phyloP scores from a whole-genome alignment of 2,113 vertebrate genomes.

The Sinocyclocheilus maitianheensis region DNA sequence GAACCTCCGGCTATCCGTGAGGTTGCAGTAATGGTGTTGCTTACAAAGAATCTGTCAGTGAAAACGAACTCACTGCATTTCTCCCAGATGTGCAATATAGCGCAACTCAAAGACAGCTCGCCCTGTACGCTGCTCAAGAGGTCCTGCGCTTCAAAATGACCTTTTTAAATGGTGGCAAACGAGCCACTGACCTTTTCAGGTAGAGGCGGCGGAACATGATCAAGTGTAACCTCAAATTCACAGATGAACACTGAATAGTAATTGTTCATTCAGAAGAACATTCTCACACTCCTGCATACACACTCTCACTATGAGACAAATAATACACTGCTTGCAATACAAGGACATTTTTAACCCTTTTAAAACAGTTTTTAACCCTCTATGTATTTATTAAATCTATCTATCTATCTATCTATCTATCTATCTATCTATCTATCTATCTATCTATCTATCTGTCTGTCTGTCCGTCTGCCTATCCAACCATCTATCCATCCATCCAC shows the following conservation, averaged over 20 bases:
- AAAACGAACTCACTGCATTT: conserved; percentile 40
- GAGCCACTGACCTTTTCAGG: conserved; percentile 33
- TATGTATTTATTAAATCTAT: neutral
- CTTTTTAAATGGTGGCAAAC: conserved; percentile 39
- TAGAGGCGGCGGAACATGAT: neutral
- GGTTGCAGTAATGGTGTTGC: conserved; percentile 49
- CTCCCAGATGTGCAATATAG: conserved; percentile 35
- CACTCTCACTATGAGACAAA: neutral
- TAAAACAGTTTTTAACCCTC: no score
- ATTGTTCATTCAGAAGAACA: neutral
- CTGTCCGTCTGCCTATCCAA: neutral
- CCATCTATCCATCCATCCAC: neutral
- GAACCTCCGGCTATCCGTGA: conserved; percentile 33
- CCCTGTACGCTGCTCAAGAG: neutral
- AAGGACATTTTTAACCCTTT: no score
- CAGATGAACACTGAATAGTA: conserved; percentile 17
- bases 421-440: neutral
- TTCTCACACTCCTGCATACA: neutral
- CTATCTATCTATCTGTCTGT: neutral
- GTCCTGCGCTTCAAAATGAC: conserved; percentile 4
- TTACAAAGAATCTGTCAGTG: conserved; percentile 48
- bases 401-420: accelerated
- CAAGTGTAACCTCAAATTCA: conserved; percentile 24
- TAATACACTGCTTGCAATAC: neutral
- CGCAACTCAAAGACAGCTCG: conserved; percentile 10